Conservation (phyloP, 2,113 vertebrate species). For the Muscicapa adusta region DNA sequence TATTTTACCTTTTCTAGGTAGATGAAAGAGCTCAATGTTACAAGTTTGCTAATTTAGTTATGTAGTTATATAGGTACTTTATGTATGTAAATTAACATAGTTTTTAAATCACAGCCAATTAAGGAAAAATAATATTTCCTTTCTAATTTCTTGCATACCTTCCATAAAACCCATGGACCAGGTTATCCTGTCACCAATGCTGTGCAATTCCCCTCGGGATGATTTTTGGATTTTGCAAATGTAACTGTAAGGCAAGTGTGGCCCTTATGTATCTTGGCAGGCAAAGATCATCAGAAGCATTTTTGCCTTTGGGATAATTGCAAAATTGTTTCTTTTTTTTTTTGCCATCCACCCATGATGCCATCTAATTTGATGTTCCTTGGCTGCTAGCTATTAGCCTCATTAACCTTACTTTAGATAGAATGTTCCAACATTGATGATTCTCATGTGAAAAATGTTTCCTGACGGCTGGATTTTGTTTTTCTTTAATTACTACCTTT, state of each 20-base stretch:
- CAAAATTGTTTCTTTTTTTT: constrained; percentile 25
- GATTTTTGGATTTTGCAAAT: not conserved
- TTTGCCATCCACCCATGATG: constrained; percentile 27
- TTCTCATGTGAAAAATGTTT: constrained; percentile 63
- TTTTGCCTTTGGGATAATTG: constrained; percentile 22
- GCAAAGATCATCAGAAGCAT: not conserved
- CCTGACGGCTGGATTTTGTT: constrained; percentile 53
- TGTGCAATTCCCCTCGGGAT: not conserved
- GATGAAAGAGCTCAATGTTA: not conserved
- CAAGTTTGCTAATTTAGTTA: not conserved
- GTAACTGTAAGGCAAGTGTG: not conserved
- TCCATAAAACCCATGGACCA: not conserved
- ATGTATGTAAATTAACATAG: not conserved
- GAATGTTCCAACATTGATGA: constrained; percentile 40
- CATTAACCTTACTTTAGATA: constrained; percentile 60
- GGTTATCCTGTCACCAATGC: not conserved
- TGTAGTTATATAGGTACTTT: not conserved
- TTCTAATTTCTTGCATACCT: not conserved
- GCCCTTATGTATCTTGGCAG: not conserved
- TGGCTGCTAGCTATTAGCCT: constrained; percentile 46
- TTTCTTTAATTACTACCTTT: constrained; percentile 65
- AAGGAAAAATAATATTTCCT: not conserved
- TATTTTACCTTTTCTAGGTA: not conserved
- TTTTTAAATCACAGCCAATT: not conserved
- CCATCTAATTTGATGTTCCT: constrained; percentile 56